phyloP scores from a whole-genome alignment of 1,140 invertebrate species.

The Lepeophtheirus salmonis region DNA sequence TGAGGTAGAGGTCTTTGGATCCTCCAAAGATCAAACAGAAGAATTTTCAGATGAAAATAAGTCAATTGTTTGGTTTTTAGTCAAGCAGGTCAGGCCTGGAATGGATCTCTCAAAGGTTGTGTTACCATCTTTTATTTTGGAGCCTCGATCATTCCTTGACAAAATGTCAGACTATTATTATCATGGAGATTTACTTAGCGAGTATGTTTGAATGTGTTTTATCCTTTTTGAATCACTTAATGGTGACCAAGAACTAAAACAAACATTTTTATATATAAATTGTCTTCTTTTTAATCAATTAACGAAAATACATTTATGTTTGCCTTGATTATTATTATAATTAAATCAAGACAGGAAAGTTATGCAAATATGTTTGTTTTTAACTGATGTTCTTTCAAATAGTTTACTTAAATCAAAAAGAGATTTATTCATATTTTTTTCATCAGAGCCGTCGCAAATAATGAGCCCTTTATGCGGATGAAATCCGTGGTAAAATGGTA shows the following conservation, averaged over 20 bases:
- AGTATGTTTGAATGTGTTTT: constrained; percentile 31
- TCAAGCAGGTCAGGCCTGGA: constrained; percentile 83
- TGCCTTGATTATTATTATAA: neutral
- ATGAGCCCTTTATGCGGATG: constrained; percentile 76
- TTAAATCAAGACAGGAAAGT: too few species aligned
- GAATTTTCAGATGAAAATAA: constrained; percentile 87
- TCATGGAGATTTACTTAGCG: constrained; percentile 67
- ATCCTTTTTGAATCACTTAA: too few species aligned
- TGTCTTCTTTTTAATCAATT: neutral
- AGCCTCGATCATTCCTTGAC: constrained; percentile 78
- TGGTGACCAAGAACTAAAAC: too few species aligned
- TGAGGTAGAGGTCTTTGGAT: constrained; percentile 21
- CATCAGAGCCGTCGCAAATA: constrained; percentile 55
- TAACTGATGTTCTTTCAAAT: too few species aligned
- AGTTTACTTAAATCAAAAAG: neutral
- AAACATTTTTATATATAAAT: neutral
- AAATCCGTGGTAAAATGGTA: constrained; percentile 76
- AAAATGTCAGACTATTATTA: constrained; percentile 84
- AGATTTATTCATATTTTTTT: neutral
- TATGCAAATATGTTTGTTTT: too few species aligned
- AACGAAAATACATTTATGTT: neutral
- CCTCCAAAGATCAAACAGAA: constrained; percentile 54
- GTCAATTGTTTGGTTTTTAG: constrained; percentile 72
- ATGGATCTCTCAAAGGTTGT: constrained; percentile 72
- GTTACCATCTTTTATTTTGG: constrained; percentile 43